Conservation (phyloP, 1,140 invertebrate species). For the Hydropsyche tenuis region DNA sequence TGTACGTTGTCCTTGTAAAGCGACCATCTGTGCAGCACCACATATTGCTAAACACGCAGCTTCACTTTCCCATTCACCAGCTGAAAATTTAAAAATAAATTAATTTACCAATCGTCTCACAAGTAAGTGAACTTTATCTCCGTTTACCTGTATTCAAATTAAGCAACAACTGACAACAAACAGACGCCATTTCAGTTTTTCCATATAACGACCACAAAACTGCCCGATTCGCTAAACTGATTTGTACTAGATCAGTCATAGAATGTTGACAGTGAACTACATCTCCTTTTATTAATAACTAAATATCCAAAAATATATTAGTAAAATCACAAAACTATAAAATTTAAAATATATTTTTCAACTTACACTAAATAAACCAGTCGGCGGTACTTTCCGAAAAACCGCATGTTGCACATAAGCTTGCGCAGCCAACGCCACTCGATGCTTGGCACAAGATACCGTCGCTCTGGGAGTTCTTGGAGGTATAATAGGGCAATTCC, state of each 20-base stretch:
- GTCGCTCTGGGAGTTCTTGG: constrained; percentile 52
- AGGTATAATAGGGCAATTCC: constrained; percentile 53
- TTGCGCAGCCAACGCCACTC: constrained; percentile 53
- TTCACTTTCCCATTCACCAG: constrained; percentile 46
- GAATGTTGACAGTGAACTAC: constrained; percentile 85
- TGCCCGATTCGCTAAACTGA: constrained; percentile 79
- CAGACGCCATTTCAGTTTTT: constrained; percentile 79
- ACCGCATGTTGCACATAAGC: constrained; percentile 46
- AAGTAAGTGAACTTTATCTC: too few species aligned
- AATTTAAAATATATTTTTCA: background rate
- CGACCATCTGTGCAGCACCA: constrained; percentile 43
- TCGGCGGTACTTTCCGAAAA: constrained; percentile 38
- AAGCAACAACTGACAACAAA: constrained; percentile 80
- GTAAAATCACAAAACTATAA: background rate
- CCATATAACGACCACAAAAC: constrained; percentile 88
- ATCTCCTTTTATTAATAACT: constrained; percentile 84
- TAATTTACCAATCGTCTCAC: constrained; percentile 3
- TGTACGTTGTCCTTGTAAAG: constrained; percentile 26
- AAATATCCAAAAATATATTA: constrained; percentile 53
- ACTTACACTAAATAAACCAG: constrained; percentile 33
- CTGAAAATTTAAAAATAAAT: constrained; percentile 15
- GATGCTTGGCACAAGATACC: constrained; percentile 54
- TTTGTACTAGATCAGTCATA: constrained; percentile 79
- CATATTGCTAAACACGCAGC: constrained; percentile 41
- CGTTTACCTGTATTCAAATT: constrained; percentile 70